Evolutionary conservation across 1,140 invertebrate species (phyloP).

Genomic region (Drosophila serrata): DNA sequence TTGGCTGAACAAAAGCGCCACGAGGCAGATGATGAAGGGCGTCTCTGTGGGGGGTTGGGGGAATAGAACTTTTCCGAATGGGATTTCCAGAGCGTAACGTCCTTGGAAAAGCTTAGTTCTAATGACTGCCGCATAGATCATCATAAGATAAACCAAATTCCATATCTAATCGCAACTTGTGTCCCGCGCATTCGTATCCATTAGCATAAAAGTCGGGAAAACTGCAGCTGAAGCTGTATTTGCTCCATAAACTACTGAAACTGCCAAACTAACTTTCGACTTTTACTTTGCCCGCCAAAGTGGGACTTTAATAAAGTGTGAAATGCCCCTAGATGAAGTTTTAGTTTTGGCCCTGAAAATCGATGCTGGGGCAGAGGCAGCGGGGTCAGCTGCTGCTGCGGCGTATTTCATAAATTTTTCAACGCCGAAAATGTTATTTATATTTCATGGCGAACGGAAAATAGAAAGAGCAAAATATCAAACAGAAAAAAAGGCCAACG

Average conservation of each 20-base stretch:
- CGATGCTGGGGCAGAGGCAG: slow-evolving; percentile 39
- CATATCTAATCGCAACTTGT: slow-evolving; percentile 39
- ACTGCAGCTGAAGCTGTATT: slow-evolving; percentile 12
- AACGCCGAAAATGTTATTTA: slow-evolving; percentile 80
- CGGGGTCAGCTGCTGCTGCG: slow-evolving; percentile 48
- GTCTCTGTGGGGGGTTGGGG: slow-evolving; percentile 1
- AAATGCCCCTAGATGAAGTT: slow-evolving; percentile 65
- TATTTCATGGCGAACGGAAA: slow-evolving; percentile 70
- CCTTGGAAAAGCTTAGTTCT: slow-evolving; percentile 28
- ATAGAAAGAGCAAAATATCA: slow-evolving; percentile 32
- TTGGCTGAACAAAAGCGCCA: slow-evolving; percentile 27
- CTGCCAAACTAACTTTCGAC: slow-evolving; percentile 67
- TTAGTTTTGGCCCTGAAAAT: slow-evolving; percentile 72
- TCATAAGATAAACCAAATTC: slow-evolving; percentile 48
- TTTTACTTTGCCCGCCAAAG: slow-evolving; percentile 61
- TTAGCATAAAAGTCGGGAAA: slow-evolving; percentile 22
- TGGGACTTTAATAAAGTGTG: slow-evolving; percentile 80
- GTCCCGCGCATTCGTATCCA: slow-evolving; percentile 13
- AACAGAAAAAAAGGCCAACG: slow-evolving; percentile 18
- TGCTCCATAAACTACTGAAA: slow-evolving; percentile 51
- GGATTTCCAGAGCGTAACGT: slow-evolving; percentile 16
- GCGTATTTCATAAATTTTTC: slow-evolving; percentile 81
- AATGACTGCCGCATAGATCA: slow-evolving; percentile 36
- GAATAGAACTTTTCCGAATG: slow-evolving; percentile 18
- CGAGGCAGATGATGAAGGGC: not conserved